phyloP scores from a whole-genome alignment of 2,888 invertebrate genomes.

The Panzeria rudis region DNA sequence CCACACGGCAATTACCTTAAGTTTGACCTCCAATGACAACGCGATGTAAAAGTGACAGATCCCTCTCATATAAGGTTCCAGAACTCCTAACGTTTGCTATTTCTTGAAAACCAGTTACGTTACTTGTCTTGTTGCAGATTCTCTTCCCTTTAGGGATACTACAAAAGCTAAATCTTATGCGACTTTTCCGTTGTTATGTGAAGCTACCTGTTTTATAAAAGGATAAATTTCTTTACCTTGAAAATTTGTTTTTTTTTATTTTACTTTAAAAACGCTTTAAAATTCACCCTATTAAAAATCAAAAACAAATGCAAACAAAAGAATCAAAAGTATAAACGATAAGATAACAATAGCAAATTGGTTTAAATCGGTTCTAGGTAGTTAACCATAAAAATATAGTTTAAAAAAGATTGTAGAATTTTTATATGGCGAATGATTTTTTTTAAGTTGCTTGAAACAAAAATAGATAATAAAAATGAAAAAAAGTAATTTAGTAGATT shows the following conservation, averaged over 20 bases:
- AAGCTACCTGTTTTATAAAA: too few species aligned
- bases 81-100: too few species aligned
- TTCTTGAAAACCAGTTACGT: too few species aligned
- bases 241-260: background rate
- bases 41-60: too few species aligned
- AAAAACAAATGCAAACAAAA: background rate
- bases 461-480: background rate
- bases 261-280: background rate
- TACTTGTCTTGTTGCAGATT: too few species aligned
- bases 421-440: background rate
- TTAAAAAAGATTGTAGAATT: background rate
- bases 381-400: slow-evolving; percentile 18
- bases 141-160: too few species aligned
- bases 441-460: background rate
- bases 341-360: slow-evolving; percentile 27
- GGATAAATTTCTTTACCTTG: background rate
- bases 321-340: background rate
- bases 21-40: too few species aligned
- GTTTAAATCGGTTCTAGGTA: slow-evolving; percentile 57
- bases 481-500: background rate
- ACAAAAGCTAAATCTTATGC: too few species aligned
- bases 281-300: background rate
- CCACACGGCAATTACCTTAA: too few species aligned
- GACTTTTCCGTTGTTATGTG: too few species aligned
- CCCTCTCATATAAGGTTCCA: too few species aligned